Percentiles rank a stretch among this genome's conserved stretches.
Evolutionary conservation across 2,113 vertebrate genomes (phyloP).

Genomic region (Dissostichus mawsoni): DNA sequence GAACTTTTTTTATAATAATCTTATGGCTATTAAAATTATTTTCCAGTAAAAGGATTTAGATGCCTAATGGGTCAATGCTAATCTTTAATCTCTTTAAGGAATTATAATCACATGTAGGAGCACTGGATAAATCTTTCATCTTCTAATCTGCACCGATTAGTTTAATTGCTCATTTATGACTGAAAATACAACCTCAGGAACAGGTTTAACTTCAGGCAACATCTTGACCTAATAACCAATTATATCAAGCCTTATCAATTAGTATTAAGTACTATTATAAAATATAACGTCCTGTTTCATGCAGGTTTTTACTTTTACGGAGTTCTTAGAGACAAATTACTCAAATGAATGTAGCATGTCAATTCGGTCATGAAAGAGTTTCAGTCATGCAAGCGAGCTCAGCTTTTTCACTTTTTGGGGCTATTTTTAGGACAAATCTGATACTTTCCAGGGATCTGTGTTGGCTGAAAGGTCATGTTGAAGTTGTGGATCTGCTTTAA

Average conservation of each 20-base stretch:
- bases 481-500: neutral
- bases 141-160: conserved; percentile 15
- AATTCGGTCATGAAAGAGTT: neutral
- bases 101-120: conserved; percentile 13
- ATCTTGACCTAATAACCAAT: conserved; percentile 1
- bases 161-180: neutral
- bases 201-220: neutral
- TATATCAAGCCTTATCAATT: neutral
- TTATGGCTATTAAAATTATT: conserved; percentile 14
- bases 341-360: neutral
- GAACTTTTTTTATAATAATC: conserved; percentile 18
- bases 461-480: conserved; percentile 5
- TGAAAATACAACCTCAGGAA: neutral
- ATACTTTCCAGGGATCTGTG: conserved; percentile 10
- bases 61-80: conserved; percentile 29
- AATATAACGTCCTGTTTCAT: neutral
- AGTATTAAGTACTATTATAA: neutral
- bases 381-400: conserved; percentile 2
- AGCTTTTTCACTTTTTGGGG: conserved; percentile 23
- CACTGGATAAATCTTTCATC: conserved; percentile 2
- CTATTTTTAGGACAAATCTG: conserved; percentile 43
- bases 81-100: conserved; percentile 40
- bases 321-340: neutral
- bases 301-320: neutral
- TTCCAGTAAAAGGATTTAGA: conserved; percentile 20